Percentiles rank a stretch among this genome's conserved stretches.
phyloP scores from a whole-genome alignment of 2,888 invertebrate genomes.

The Oxystoma pomonae region DNA sequence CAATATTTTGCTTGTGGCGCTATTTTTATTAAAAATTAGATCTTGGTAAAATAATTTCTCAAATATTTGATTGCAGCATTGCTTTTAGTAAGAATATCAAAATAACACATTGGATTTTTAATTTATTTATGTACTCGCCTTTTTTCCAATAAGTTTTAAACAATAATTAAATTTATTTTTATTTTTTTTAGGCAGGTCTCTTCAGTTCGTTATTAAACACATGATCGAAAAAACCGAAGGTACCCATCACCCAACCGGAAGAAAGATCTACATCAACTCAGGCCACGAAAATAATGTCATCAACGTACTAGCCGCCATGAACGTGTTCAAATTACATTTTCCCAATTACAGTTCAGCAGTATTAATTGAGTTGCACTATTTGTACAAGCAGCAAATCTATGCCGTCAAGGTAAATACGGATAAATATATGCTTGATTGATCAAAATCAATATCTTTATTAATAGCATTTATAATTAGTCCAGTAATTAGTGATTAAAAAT shows the following conservation, averaged over 20 bases:
- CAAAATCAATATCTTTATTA: too few species aligned
- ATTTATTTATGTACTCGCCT: too few species aligned
- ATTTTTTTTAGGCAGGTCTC: constrained; percentile 36
- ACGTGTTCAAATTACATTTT: constrained; percentile 48
- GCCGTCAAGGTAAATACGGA: constrained; percentile 42
- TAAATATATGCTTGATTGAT: too few species aligned
- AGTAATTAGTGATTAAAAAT: too few species aligned
- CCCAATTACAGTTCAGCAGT: constrained; percentile 42
- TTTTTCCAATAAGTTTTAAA: too few species aligned
- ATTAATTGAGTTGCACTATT: constrained; percentile 40
- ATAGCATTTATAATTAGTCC: too few species aligned
- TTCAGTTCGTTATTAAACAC: constrained; percentile 36
- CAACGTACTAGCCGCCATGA: constrained; percentile 49
- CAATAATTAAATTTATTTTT: constrained; percentile 4
- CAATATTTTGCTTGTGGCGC: too few species aligned
- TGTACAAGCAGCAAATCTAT: constrained; percentile 29
- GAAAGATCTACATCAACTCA: constrained; percentile 49
- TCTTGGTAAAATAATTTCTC: too few species aligned
- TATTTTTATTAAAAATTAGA: too few species aligned
- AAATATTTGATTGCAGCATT: too few species aligned
- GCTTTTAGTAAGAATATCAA: too few species aligned
- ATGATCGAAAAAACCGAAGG: constrained; percentile 34
- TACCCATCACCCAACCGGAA: constrained; percentile 25
- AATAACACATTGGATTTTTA: too few species aligned
- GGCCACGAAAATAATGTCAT: constrained; percentile 58